A percentile compares a stretch with the other conserved stretches of the same genome.
phyloP scores from a whole-genome alignment of 2,113 vertebrate genomes.

The Neolamprologus tretocephalus region DNA sequence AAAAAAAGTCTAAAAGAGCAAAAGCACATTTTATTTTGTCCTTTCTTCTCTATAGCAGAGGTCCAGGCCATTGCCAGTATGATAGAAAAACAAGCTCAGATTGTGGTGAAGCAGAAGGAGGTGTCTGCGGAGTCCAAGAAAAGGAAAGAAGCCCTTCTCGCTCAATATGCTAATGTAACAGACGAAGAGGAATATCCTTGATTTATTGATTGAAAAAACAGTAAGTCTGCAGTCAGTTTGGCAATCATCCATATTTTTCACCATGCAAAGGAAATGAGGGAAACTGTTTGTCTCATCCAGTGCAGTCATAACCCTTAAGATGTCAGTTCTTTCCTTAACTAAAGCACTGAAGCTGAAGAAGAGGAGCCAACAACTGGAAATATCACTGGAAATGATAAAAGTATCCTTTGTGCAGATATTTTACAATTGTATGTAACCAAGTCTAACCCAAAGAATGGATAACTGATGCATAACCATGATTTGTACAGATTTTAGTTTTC shows the following conservation, averaged over 20 bases:
- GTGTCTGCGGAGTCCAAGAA: conserved; percentile 81
- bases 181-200: conserved; percentile 99
- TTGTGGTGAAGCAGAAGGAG: conserved; percentile 88
- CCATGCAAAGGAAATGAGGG: not conserved
- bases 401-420: conserved; percentile 68
- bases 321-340: conserved; percentile 60
- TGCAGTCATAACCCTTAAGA: not conserved
- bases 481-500: not conserved
- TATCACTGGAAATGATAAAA: conserved; percentile 55
- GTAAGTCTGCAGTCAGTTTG: not conserved
- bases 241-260: not conserved
- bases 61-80: conserved; percentile 87
- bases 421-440: not conserved
- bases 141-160: conserved; percentile 88
- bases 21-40: not conserved
- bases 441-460: not conserved
- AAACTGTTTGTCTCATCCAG: not conserved
- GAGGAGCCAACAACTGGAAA: conserved; percentile 38
- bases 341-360: conserved; percentile 67
- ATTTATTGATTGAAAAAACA: not conserved
- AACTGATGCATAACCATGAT: not conserved
- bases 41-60: conserved; percentile 69
- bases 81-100: conserved; percentile 97
- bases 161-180: conserved; percentile 89
- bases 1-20: accelerated